Evolutionary conservation across 2,113 vertebrate genomes (phyloP).

Genomic region (Felis catus): F.catus_Fca126_mat1.0 CM031425.1:40799001-40799500

Average conservation of each 20-base stretch:
- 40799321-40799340: background rate
- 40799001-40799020: background rate
- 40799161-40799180: rapidly evolving
- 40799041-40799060: background rate
- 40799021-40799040: background rate
- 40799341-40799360: background rate
- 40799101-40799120: too few relatives aligned
- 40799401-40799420: constrained; percentile 31
- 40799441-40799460: constrained; percentile 26
- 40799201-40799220: constrained; percentile 59
- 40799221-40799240: constrained; percentile 50
- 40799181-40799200: background rate
- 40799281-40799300: background rate
- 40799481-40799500: rapidly evolving
- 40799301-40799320: background rate
- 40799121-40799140: background rate
- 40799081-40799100: background rate
- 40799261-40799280: background rate
- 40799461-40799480: constrained; percentile 40
- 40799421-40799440: constrained; percentile 48
- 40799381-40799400: constrained; percentile 67
- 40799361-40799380: background rate
- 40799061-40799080: background rate
- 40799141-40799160: rapidly evolving
- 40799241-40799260: constrained; percentile 30